Evolutionary conservation across 1,140 invertebrate species (phyloP), one percentile per base, ranked within the genome.

Genomic region (Capitella teleta): DNA sequence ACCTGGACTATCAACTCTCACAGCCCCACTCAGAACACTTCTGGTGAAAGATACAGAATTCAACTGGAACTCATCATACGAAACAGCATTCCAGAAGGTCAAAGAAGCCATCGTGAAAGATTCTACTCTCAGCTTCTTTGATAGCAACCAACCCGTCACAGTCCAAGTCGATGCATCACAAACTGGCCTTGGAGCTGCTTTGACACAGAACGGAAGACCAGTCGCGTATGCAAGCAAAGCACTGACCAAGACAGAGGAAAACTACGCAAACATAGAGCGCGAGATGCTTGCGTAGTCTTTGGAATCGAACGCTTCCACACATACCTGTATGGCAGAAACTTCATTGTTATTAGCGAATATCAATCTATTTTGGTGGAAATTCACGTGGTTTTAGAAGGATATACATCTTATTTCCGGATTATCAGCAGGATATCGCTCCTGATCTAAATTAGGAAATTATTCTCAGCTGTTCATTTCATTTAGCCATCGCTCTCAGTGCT

Each of bases 191-290:
- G 72, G 70, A 12, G 66, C 64, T 25, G 61, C 68, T 10, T 25
- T 76, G 1, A 34, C 72, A 6, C 74, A 78, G 54, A 60, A 74
- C 45, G 18, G 64, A 66, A 59, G 59, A 58, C 67, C 66, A 1
- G 59, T 77, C 3, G 63, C 68, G 10, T 77, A 63, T 54, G 70
- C 69, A 5, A 76, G 70, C 4, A 49, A 69, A 26, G 60, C 67
- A 5, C 51, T 76, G 12, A 70, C 66, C 5, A 4, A 47, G 5
- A 56, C 63, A 38, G 68, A 78, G 57, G 14, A 57, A 32, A 73
- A 74, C 36, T 75, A 75, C 51, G 66, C 62, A 6, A 68, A 76
- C 53, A 68, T 75, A 1, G 72, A 78, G 46, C 66, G 68, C 47
- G 74, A 78, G 56, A 60, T 72, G 5, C 57, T 75, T 2, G 70